These are phyloP conservation scores for Ligdia adustata DNA, from an alignment of 2,888 invertebrate species.

Conservation along the genomic window DNA sequence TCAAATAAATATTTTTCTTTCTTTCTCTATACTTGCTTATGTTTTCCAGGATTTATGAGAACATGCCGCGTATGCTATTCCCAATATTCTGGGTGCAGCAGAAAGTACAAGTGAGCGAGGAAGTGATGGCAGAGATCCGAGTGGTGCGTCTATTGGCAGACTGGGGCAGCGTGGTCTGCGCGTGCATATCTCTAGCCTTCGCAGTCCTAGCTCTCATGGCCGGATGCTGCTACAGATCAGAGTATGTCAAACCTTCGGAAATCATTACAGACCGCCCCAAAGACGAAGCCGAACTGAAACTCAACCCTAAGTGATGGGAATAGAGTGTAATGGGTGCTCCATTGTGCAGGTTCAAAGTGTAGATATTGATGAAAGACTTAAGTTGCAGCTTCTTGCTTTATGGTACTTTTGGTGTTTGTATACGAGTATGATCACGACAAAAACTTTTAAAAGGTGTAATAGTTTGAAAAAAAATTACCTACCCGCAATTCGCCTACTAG, in stretches of 20 bases:
- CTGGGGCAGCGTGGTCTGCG: conserved; percentile 69
- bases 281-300: conserved; percentile 68
- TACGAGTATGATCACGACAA: too few relatives aligned
- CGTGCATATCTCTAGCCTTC: conserved; percentile 73
- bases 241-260: conserved; percentile 47
- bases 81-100: conserved; percentile 93
- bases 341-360: too few relatives aligned
- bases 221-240: conserved; percentile 53
- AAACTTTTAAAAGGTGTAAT: too few relatives aligned
- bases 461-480: too few relatives aligned
- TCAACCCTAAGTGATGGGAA: conserved; percentile 62
- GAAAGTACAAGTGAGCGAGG: conserved; percentile 83
- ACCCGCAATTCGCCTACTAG: too few relatives aligned
- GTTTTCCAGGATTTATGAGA: conserved; percentile 85
- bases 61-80: conserved; percentile 87
- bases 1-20: too few relatives aligned
- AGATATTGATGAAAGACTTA: too few relatives aligned
- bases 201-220: conserved; percentile 76
- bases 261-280: conserved; percentile 53
- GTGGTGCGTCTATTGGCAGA: conserved; percentile 60
- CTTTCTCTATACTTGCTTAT: too few relatives aligned
- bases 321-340: too few relatives aligned
- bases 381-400: background rate
- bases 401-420: too few relatives aligned
- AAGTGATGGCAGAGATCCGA: conserved; percentile 81